phyloP scores from a whole-genome alignment of 2,888 invertebrate genomes.

The Willowsia nigromaculata region DNA sequence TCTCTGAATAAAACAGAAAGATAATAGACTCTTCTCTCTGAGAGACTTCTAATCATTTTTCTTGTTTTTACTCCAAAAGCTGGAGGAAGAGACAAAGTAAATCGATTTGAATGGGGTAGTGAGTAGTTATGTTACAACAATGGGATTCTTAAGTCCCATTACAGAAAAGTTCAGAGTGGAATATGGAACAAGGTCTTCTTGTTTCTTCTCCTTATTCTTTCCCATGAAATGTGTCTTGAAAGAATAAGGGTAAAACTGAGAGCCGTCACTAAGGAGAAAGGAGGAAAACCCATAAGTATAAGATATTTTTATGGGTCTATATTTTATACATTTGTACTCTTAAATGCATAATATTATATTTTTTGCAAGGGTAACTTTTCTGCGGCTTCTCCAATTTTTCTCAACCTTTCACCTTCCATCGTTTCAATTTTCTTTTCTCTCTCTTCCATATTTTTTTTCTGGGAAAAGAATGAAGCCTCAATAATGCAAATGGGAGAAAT shows the following conservation, averaged over 20 bases:
- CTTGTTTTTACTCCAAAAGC: conserved; percentile 29
- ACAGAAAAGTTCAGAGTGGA: neutral
- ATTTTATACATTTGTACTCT: neutral
- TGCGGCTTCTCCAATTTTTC: conserved; percentile 48
- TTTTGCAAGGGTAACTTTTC: conserved; percentile 5
- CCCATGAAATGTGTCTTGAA: conserved; percentile 8
- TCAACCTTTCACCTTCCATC: conserved; percentile 54
- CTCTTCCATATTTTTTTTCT: neutral
- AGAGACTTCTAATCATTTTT: conserved; percentile 23
- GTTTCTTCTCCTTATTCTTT: neutral
- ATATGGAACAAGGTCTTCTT: conserved; percentile 38
- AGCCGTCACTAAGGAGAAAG: neutral
- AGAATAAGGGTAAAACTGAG: neutral
- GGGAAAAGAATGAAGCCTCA: conserved; percentile 57
- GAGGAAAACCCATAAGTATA: neutral
- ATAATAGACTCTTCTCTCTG: neutral
- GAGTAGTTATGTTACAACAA: conserved; percentile 28
- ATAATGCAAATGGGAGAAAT: conserved; percentile 73
- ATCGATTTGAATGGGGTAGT: conserved; percentile 15
- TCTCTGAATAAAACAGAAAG: neutral
- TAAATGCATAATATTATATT: conserved; percentile 10
- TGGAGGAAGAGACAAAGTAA: conserved; percentile 31
- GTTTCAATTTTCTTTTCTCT: conserved; percentile 51
- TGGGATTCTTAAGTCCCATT: conserved; percentile 33
- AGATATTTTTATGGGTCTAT: neutral